A percentile compares a stretch with the other conserved stretches of the same genome.
Conservation (phyloP, 2,113 vertebrate species). For the Nanorana parkeri region DNA sequence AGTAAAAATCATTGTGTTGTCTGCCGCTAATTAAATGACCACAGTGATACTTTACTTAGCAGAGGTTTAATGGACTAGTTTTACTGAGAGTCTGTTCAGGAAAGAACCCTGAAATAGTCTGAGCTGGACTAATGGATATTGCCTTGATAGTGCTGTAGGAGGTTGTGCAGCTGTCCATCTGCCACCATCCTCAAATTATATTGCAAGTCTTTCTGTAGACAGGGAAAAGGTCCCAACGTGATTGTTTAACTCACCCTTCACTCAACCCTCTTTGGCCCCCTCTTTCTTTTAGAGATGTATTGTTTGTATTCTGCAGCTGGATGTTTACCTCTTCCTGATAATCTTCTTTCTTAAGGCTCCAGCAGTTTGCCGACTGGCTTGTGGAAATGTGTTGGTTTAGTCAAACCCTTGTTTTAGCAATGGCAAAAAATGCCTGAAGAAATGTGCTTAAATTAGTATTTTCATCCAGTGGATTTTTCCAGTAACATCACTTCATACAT, state of each 20-base stretch:
- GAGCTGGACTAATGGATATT: not conserved
- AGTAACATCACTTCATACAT: too few relatives aligned
- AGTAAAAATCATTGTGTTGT: constrained; percentile 14
- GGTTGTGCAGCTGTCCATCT: constrained; percentile 23
- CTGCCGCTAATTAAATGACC: constrained; percentile 6
- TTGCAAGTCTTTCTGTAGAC: not conserved
- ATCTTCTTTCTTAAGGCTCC: too few relatives aligned
- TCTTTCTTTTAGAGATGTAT: not conserved
- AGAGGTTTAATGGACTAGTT: constrained; percentile 42
- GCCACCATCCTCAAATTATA: constrained; percentile 16
- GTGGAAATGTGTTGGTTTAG: too few relatives aligned
- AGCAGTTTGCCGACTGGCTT: too few relatives aligned
- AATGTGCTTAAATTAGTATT: too few relatives aligned
- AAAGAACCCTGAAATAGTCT: constrained; percentile 8
- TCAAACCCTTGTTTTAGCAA: too few relatives aligned
- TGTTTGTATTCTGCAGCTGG: not conserved
- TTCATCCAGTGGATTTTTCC: too few relatives aligned
- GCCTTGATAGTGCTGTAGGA: constrained; percentile 39
- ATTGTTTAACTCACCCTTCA: constrained; percentile 3
- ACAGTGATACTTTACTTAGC: not conserved
- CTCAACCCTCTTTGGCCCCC: not conserved
- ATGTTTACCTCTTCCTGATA: too few relatives aligned
- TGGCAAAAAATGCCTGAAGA: too few relatives aligned
- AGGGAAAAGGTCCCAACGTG: not conserved
- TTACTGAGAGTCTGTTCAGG: not conserved